Conservation (phyloP, 2,888 invertebrate species). For the Pollenia labialis region DNA sequence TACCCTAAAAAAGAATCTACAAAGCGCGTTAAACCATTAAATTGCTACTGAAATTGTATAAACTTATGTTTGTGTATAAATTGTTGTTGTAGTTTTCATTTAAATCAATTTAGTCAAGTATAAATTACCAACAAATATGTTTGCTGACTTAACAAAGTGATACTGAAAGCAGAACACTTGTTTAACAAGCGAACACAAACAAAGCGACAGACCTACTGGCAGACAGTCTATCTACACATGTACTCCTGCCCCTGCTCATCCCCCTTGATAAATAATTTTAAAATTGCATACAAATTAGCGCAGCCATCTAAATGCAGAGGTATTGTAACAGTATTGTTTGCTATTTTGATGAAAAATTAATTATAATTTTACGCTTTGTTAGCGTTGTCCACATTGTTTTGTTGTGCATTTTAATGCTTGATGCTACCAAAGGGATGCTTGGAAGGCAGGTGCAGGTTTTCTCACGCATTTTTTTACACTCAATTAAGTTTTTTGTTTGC, state of each 20-base stretch:
- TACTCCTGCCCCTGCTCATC: background rate
- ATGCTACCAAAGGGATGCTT: slow-evolving; percentile 1
- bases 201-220: background rate
- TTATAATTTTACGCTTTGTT: slow-evolving; percentile 71
- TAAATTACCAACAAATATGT: slow-evolving; percentile 64
- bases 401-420: background rate
- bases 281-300: slow-evolving; percentile 38
- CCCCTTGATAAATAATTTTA: slow-evolving; percentile 1
- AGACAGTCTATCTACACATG: background rate
- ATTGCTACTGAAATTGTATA: slow-evolving; percentile 41
- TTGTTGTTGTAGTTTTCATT: slow-evolving; percentile 35
- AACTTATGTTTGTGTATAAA: background rate
- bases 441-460: slow-evolving; percentile 57
- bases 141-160: slow-evolving; percentile 49
- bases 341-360: slow-evolving; percentile 65
- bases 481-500: slow-evolving; percentile 65
- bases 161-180: slow-evolving; percentile 58
- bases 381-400: slow-evolving; percentile 41
- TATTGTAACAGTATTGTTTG: slow-evolving; percentile 19
- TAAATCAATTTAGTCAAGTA: slow-evolving; percentile 53
- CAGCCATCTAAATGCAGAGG: background rate
- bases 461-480: slow-evolving; percentile 49
- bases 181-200: slow-evolving; percentile 27
- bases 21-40: slow-evolving; percentile 69
- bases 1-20: slow-evolving; percentile 10